These are phyloP conservation scores for Rhyzopertha dominica DNA, from an alignment of 1,140 invertebrate genomes.

Conservation along the genomic window DNA sequence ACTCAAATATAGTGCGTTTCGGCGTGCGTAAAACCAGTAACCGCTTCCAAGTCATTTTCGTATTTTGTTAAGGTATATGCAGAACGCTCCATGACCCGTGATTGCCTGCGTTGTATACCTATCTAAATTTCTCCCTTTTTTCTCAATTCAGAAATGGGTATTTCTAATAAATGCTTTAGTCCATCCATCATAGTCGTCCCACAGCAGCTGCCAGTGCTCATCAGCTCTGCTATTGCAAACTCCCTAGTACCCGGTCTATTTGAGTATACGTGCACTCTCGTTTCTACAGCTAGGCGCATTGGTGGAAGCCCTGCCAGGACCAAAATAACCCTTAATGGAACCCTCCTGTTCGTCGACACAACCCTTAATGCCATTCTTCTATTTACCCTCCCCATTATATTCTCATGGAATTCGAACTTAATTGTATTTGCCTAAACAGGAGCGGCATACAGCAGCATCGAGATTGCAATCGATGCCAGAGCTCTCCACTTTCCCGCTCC, in stretches of 20 bases:
- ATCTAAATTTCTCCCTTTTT: neutral
- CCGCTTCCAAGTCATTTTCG: too few species aligned
- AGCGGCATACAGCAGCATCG: slow-evolving; percentile 5
- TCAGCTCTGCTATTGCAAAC: neutral
- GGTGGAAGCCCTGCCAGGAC: too few species aligned
- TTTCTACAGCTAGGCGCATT: too few species aligned
- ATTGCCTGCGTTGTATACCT: slow-evolving; percentile 14
- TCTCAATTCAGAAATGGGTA: slow-evolving; percentile 4
- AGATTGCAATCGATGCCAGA: neutral
- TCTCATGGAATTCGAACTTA: neutral
- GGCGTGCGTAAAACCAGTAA: too few species aligned
- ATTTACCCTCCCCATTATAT: neutral
- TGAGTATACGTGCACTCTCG: too few species aligned
- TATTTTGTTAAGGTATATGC: slow-evolving; percentile 14
- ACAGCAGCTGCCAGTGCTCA: slow-evolving; percentile 16
- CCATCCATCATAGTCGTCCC: slow-evolving; percentile 8
- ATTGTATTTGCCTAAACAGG: slow-evolving; percentile 1
- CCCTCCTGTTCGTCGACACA: too few species aligned
- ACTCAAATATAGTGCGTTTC: too few species aligned
- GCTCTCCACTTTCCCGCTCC: too few species aligned
- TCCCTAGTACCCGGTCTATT: too few species aligned
- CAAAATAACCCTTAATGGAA: too few species aligned
- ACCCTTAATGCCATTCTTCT: slow-evolving; percentile 2
- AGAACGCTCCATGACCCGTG: slow-evolving; percentile 18
- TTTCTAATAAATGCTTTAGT: slow-evolving; percentile 14